phyloP scores from a whole-genome alignment of 2,113 vertebrate species.

The Salvelinus fontinalis region DNA sequence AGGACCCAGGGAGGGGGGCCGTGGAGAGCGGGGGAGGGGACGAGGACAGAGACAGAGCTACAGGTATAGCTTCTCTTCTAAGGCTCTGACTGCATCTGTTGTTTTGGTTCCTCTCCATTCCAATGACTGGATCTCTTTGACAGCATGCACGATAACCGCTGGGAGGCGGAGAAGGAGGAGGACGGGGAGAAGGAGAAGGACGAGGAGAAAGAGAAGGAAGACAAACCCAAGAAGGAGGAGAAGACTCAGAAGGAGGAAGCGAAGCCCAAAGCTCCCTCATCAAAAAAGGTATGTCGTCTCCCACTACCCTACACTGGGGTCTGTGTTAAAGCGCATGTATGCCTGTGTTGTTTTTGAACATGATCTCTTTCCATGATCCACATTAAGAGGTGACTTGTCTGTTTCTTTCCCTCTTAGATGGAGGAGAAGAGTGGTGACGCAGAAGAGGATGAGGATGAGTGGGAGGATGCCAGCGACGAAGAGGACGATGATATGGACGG shows the following conservation, averaged over 20 bases:
- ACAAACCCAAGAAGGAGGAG: conserved; percentile 27
- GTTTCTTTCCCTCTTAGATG: conserved; percentile 26
- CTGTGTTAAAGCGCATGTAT: too few species aligned
- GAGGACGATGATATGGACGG: conserved; percentile 48
- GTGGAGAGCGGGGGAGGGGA: conserved; percentile 57
- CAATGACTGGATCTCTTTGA: not conserved
- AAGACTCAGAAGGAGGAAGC: conserved; percentile 27
- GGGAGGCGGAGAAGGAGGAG: conserved; percentile 77
- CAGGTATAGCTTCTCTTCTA: conserved; percentile 72
- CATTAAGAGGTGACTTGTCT: not conserved
- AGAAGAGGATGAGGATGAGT: conserved; percentile 65
- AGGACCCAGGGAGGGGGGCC: conserved; percentile 45
- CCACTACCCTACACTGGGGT: not conserved
- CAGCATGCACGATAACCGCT: conserved; percentile 92
- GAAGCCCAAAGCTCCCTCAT: conserved; percentile 36
- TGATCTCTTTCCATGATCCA: not conserved
- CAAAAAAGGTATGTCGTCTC: conserved; percentile 52
- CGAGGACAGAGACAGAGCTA: conserved; percentile 73
- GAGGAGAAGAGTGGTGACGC: conserved; percentile 36
- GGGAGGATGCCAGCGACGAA: conserved; percentile 66
- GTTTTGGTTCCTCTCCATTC: not conserved
- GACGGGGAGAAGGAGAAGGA: conserved; percentile 54
- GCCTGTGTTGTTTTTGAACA: too few species aligned
- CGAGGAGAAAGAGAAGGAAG: conserved; percentile 30
- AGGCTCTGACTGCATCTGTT: not conserved